These are phyloP conservation scores for Nibea coibor DNA, from an alignment of 2,113 vertebrate genomes.

Conservation along the genomic window DNA sequence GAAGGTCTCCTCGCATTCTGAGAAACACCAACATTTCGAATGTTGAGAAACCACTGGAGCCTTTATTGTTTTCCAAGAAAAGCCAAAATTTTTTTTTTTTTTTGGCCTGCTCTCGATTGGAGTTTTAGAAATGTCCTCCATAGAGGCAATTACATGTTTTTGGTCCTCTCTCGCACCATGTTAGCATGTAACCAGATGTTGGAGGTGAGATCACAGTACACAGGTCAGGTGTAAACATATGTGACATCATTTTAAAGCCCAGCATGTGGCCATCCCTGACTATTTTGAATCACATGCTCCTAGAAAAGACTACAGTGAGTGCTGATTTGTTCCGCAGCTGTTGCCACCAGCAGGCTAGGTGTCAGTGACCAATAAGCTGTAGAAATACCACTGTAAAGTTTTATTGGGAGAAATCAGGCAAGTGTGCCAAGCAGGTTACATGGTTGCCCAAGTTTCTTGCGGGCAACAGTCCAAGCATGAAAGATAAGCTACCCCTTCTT, in stretches of 20 bases:
- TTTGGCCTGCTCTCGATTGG: constrained; percentile 10
- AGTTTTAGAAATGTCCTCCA: constrained; percentile 31
- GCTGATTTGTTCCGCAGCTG: constrained; percentile 73
- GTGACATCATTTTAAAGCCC: constrained; percentile 62
- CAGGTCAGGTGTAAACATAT: constrained; percentile 59
- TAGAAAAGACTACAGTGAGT: constrained; percentile 49
- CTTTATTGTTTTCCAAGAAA: constrained; percentile 56
- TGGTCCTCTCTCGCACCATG: constrained; percentile 5
- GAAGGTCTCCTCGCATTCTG: constrained; percentile 13
- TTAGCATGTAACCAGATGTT: constrained; percentile 23
- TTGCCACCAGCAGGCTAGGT: constrained; percentile 66
- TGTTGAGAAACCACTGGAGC: constrained; percentile 32
- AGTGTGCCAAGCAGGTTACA: constrained; percentile 69
- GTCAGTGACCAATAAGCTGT: constrained; percentile 71
- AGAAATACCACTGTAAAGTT: constrained; percentile 70
- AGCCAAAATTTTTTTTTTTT: constrained; percentile 35
- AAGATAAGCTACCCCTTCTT: constrained; percentile 65
- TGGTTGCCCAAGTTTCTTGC: constrained; percentile 67
- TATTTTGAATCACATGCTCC: constrained; percentile 41
- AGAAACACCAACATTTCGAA: constrained; percentile 28
- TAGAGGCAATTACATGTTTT: neutral
- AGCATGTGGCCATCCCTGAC: constrained; percentile 53
- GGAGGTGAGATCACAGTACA: constrained; percentile 31
- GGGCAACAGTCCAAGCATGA: constrained; percentile 62
- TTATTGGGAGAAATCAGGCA: constrained; percentile 71